A percentile compares a stretch with the other conserved stretches of the same genome.
Evolutionary conservation across 2,113 vertebrate species (phyloP).

Genomic region (Bubo bubo): DNA sequence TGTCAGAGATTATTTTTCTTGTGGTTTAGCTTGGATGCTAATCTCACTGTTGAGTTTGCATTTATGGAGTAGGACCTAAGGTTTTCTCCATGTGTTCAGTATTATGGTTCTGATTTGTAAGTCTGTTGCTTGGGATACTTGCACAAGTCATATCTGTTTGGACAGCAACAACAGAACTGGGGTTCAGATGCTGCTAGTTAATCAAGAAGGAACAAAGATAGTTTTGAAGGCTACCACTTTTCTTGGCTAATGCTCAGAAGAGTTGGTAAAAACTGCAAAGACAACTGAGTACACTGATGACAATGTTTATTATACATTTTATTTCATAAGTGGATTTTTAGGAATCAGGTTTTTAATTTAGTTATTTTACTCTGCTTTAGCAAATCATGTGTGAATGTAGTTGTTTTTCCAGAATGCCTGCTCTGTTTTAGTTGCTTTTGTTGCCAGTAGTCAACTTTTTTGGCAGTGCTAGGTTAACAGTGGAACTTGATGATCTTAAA

Average conservation of each 20-base stretch:
- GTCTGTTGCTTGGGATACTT: neutral
- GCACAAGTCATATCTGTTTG: neutral
- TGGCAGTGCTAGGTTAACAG: too few relatives aligned
- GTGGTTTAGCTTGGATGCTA: neutral
- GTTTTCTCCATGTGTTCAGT: neutral
- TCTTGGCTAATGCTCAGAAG: neutral
- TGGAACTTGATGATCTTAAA: too few relatives aligned
- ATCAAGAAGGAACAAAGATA: neutral
- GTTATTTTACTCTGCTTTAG: neutral
- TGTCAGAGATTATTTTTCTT: neutral
- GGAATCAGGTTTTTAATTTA: neutral
- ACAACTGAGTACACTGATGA: neutral
- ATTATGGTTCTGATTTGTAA: neutral
- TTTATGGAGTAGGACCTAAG: neutral
- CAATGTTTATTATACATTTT: neutral
- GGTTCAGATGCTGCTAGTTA: neutral
- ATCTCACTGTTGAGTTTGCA: neutral
- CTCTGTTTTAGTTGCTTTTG: neutral
- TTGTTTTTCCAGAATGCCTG: neutral
- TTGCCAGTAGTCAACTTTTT: neutral
- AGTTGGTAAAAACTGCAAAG: neutral
- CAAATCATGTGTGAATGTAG: neutral
- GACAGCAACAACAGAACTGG: neutral
- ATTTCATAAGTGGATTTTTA: neutral
- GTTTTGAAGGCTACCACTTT: neutral